Evolutionary conservation across 2,888 invertebrate genomes (phyloP).

Genomic region (Belgica antarctica): DNA sequence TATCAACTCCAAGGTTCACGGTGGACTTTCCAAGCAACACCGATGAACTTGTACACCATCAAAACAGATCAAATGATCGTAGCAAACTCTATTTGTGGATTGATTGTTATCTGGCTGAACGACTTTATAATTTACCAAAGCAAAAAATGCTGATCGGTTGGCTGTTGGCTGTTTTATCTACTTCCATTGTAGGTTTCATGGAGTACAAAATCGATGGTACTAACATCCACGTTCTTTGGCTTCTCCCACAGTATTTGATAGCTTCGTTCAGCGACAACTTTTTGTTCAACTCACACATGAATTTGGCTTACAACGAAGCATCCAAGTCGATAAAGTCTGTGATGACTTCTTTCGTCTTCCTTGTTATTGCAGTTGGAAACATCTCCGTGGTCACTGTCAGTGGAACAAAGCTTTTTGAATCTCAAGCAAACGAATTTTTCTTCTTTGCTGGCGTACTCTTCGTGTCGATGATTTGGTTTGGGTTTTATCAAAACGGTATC

Average conservation of each 20-base stretch:
- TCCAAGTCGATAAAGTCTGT: constrained; percentile 84
- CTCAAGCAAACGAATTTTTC: constrained; percentile 18
- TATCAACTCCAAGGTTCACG: constrained; percentile 57
- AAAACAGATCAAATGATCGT: constrained; percentile 88
- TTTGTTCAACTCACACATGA: constrained; percentile 5
- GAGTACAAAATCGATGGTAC: constrained; percentile 52
- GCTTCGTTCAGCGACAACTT: constrained; percentile 29
- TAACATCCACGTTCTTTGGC: constrained; percentile 20
- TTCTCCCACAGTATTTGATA: constrained; percentile 25
- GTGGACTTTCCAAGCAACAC: constrained; percentile 67
- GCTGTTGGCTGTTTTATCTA: constrained; percentile 70
- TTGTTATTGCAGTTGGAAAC: constrained; percentile 17
- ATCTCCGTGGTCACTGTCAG: not conserved
- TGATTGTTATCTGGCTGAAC: constrained; percentile 70
- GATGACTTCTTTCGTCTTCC: constrained; percentile 78
- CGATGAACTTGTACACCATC: constrained; percentile 66
- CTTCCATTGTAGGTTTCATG: constrained; percentile 71
- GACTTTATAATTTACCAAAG: constrained; percentile 70
- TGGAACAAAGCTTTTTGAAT: not conserved
- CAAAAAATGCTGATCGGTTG: constrained; percentile 77
- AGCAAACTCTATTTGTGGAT: constrained; percentile 69
- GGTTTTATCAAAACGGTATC: no score
- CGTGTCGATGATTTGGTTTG: constrained; percentile 25
- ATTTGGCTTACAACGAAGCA: constrained; percentile 29
- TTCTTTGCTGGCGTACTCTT: constrained; percentile 19